Evolutionary conservation across 2,113 vertebrate species (phyloP), one percentile per base, ranked within the genome.

Genomic region (Alces alces): DNA sequence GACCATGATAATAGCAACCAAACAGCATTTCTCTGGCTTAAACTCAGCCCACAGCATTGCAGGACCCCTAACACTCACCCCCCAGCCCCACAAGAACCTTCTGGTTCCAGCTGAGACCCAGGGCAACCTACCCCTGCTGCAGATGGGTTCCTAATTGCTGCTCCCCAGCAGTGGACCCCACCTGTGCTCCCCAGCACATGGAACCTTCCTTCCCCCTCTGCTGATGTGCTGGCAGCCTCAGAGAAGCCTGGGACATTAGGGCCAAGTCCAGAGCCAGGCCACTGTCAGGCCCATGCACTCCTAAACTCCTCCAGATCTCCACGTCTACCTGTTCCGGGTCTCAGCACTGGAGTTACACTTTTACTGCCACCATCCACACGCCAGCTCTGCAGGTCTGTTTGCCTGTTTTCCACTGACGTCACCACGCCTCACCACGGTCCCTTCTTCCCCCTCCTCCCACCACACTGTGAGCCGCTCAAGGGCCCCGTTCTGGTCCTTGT

Each of bases 261-360:
- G 11, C 21, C 60, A 66, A 15, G 7, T 28, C 60, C 36, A 43
- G n/a, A 70, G n/a, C 27, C 4, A 66, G 11, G 36, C 8, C 16
- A 19, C 36, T 1, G 2, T 43, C 30, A n/a, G 54, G 52, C 7
- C 23, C 78, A 17, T 0, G 33, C 64, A 47, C 8, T 7, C 7
- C 52, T 52, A 28, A n/a, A 33, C 91, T 80, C 21, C 19, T 79
- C 58, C 1, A 23, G 13, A 5, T 12, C n/a, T 8, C 86, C 5
- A 28, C 12, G 6, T 52, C 85, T 52, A 5, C 17, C 79, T 60
- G 36, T 58, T 39, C 33, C 0, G 16, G 55, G 13, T 30, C 82
- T 73, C 82, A 16, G 25, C 17, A 10, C 52, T 47, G 61, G 43
- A 61, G 1, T 52, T 52, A n/a, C 16, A 27, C 27, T 16, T 52